phyloP scores from a whole-genome alignment of 2,888 invertebrate genomes.

The Leptarthrus brevirostris region DNA sequence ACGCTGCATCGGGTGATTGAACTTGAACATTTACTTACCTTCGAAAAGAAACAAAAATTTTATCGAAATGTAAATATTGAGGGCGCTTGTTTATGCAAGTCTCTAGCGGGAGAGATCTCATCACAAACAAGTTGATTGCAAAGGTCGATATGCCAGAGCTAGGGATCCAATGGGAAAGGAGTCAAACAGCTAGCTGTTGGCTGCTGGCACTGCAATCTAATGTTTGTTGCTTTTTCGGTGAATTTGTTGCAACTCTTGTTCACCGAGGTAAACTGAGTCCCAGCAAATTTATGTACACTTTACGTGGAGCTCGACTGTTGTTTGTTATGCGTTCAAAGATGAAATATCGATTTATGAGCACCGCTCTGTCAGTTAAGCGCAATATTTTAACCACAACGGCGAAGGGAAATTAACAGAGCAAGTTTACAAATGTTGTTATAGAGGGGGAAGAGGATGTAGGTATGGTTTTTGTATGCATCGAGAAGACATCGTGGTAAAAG shows the following conservation, averaged over 20 bases:
- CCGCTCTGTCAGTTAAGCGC: not conserved
- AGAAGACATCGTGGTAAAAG: no score
- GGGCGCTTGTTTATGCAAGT: not conserved
- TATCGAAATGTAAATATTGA: slow-evolving; percentile 33
- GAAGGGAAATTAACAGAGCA: not conserved
- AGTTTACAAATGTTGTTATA: not conserved
- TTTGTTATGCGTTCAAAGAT: not conserved
- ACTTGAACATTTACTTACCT: slow-evolving; percentile 31
- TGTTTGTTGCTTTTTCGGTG: not conserved
- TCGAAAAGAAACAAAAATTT: slow-evolving; percentile 7
- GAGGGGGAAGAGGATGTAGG: no score
- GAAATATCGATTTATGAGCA: not conserved
- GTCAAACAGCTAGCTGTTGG: not conserved
- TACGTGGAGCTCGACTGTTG: not conserved
- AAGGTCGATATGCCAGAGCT: not conserved
- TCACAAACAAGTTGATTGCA: not conserved
- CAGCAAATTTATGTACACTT: not conserved
- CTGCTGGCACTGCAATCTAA: not conserved
- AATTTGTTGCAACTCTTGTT: slow-evolving; percentile 7
- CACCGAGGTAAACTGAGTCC: not conserved
- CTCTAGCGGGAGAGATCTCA: slow-evolving; percentile 1
- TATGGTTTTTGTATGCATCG: no score
- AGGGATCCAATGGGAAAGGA: not conserved
- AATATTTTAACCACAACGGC: no score
- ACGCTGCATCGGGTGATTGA: slow-evolving; percentile 40